phyloP scores from a whole-genome alignment of 2,888 invertebrate species.

The Pollenia griseotomentosa region DNA sequence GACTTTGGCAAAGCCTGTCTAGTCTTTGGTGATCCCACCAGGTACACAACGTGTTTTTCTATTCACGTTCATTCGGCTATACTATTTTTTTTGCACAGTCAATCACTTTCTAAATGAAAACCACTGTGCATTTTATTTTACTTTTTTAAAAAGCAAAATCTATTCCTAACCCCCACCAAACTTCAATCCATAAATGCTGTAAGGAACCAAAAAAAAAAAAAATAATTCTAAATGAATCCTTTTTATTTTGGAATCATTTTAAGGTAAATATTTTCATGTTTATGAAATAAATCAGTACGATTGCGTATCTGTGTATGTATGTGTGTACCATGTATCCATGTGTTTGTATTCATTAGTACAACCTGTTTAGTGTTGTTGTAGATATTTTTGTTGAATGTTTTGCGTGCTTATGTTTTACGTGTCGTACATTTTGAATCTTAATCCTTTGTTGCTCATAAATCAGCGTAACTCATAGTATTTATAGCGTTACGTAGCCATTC shows the following conservation, averaged over 20 bases:
- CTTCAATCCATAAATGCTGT: neutral
- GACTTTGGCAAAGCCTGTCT: too few species aligned
- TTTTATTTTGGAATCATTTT: slow-evolving; percentile 38
- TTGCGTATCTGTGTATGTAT: neutral
- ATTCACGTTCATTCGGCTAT: too few species aligned
- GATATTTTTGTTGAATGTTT: slow-evolving; percentile 49
- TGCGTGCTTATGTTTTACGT: slow-evolving; percentile 69
- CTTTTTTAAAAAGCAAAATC: neutral
- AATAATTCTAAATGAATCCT: neutral
- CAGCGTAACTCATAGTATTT: slow-evolving; percentile 79
- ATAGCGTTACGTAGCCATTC: slow-evolving; percentile 60
- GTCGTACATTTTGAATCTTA: slow-evolving; percentile 73
- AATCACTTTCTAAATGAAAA: too few species aligned
- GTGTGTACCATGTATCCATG: slow-evolving; percentile 10
- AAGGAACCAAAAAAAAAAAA: slow-evolving; percentile 4
- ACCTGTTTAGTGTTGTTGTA: slow-evolving; percentile 56
- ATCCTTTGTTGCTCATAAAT: slow-evolving; percentile 77
- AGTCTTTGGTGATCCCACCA: too few species aligned
- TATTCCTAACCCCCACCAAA: neutral
- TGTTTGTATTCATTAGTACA: slow-evolving; percentile 56
- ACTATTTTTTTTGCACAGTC: too few species aligned
- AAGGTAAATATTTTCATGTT: slow-evolving; percentile 40
- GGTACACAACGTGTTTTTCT: too few species aligned
- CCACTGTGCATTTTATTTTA: neutral
- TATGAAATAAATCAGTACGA: slow-evolving; percentile 33